Conservation (phyloP, 2,888 invertebrate genomes). For the Drosophila infuscata region DNA sequence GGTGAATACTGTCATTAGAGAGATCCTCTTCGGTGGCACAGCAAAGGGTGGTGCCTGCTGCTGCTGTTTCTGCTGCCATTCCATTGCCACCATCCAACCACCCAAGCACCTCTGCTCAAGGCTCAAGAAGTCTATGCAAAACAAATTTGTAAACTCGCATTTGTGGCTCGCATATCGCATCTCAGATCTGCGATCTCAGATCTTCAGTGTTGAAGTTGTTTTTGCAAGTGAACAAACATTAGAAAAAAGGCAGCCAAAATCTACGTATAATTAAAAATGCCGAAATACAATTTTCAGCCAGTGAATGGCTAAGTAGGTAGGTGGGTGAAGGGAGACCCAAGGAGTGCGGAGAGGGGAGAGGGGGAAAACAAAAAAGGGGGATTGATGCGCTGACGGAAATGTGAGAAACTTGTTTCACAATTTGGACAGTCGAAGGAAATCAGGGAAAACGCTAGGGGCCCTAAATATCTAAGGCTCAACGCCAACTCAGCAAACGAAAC, state of each 20-base stretch:
- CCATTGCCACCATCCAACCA: not conserved
- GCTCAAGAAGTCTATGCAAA: constrained; percentile 25
- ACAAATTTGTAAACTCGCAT: constrained; percentile 60
- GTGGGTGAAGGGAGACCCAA: not conserved
- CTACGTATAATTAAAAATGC: constrained; percentile 62
- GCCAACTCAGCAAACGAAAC: constrained; percentile 58
- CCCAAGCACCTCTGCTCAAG: not conserved
- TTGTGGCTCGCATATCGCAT: constrained; percentile 2
- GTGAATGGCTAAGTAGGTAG: not conserved
- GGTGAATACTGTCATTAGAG: constrained; percentile 1
- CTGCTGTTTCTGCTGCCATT: not conserved
- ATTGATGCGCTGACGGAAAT: constrained; percentile 52
- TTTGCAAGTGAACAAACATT: constrained; percentile 72
- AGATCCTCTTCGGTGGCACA: not conserved
- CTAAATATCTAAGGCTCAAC: constrained; percentile 59
- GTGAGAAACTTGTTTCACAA: constrained; percentile 74
- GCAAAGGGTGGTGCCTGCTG: constrained; percentile 8
- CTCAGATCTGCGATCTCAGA: not conserved
- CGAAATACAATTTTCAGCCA: constrained; percentile 23
- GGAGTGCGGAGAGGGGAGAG: constrained; percentile 3
- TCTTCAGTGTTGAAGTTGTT: constrained; percentile 9
- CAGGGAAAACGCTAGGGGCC: constrained; percentile 41
- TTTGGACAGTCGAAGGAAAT: constrained; percentile 35
- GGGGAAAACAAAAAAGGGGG: not conserved
- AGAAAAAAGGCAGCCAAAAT: constrained; percentile 49